Evolutionary conservation across 2,888 invertebrate genomes (phyloP).

Genomic region (Polydesmus complanatus): DNA sequence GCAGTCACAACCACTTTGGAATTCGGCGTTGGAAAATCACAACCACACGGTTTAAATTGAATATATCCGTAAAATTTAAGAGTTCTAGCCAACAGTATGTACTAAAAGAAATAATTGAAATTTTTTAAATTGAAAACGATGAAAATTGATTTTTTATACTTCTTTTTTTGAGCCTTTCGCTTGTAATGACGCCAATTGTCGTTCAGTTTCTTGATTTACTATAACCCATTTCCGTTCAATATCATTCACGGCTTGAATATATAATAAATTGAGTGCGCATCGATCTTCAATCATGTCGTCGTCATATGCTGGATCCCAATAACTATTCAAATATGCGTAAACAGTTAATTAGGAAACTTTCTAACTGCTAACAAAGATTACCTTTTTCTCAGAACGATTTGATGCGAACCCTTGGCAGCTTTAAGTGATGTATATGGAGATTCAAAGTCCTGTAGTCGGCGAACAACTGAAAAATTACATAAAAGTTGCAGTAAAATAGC

Average conservation of each 20-base stretch:
- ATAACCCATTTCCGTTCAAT: constrained; percentile 74
- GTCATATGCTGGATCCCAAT: constrained; percentile 78
- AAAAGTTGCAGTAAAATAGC: too few relatives aligned
- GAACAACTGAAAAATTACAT: constrained; percentile 47
- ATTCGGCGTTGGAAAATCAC: constrained; percentile 59
- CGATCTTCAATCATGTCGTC: constrained; percentile 64
- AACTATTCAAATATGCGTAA: constrained; percentile 41
- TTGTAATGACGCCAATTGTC: constrained; percentile 55
- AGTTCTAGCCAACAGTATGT: constrained; percentile 65
- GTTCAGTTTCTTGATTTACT: constrained; percentile 50
- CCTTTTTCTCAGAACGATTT: constrained; percentile 77
- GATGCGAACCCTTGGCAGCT: constrained; percentile 54
- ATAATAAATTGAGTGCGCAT: constrained; percentile 69
- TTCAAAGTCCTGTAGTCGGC: constrained; percentile 91
- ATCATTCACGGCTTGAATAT: constrained; percentile 74
- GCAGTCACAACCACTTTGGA: constrained; percentile 59
- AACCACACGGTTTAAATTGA: constrained; percentile 56
- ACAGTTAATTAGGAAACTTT: neutral
- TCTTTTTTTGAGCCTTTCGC: constrained; percentile 67
- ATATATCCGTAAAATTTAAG: constrained; percentile 82
- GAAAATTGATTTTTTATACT: constrained; percentile 35
- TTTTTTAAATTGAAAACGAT: neutral
- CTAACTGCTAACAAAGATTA: constrained; percentile 29
- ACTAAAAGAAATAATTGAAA: constrained; percentile 42
- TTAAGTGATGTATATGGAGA: constrained; percentile 87